Evolutionary conservation across 2,113 vertebrate species (phyloP).

Genomic region (Antechinus stuartii): DNA sequence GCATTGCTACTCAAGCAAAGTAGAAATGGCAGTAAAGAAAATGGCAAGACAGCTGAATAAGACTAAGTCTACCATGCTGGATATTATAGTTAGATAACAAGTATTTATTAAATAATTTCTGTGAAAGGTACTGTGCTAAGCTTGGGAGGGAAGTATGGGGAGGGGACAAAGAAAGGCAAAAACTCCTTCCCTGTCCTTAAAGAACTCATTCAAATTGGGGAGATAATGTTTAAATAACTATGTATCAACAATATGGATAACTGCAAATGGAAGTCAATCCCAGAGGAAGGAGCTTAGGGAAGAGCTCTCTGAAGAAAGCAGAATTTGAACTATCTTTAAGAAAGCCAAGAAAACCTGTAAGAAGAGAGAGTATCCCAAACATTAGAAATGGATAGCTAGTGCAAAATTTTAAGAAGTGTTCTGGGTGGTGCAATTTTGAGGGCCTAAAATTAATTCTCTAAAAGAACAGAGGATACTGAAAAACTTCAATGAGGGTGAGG

Average conservation of each 20-base stretch:
- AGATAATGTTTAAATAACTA: background rate
- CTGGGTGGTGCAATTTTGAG: no score
- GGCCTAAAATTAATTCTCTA: no score
- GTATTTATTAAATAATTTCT: background rate
- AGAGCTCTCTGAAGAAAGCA: background rate
- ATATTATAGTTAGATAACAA: background rate
- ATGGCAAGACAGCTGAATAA: background rate
- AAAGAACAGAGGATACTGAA: no score
- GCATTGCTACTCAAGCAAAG: background rate
- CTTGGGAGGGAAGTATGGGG: background rate
- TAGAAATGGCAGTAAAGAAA: background rate
- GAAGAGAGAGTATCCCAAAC: no score
- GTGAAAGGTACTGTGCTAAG: background rate
- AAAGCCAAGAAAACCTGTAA: no score
- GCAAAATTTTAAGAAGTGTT: no score
- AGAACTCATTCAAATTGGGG: background rate
- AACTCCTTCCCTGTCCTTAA: background rate
- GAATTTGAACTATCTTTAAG: background rate
- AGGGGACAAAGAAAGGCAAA: background rate
- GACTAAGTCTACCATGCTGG: background rate
- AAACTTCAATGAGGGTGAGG: no score
- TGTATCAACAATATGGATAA: background rate
- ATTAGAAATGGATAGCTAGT: no score
- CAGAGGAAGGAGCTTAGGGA: background rate
- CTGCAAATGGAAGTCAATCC: background rate